Conservation (phyloP, 2,888 invertebrate genomes). For the Charanyca ferruginea region DNA sequence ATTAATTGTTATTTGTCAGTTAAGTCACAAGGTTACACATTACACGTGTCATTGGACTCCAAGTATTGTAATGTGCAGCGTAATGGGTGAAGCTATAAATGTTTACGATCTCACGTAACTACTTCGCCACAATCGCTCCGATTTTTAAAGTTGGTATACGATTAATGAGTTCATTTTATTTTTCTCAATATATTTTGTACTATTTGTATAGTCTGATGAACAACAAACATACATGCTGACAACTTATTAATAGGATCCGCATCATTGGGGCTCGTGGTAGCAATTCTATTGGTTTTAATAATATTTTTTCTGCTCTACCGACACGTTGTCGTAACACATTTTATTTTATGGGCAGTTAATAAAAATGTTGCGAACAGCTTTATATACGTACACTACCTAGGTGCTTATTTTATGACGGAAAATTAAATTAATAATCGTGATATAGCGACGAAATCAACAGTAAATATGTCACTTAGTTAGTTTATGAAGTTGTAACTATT, state of each 20-base stretch:
- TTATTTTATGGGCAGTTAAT: neutral
- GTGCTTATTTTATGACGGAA: conserved; percentile 6
- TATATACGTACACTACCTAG: neutral
- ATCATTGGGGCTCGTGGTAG: neutral
- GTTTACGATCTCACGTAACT: conserved; percentile 26
- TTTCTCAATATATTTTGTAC: neutral
- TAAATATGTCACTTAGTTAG: conserved; percentile 8
- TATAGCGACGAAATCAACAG: conserved; percentile 12
- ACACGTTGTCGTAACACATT: neutral
- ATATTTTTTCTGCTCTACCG: neutral
- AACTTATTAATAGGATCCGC: neutral
- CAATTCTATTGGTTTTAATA: neutral
- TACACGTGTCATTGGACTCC: conserved; percentile 17
- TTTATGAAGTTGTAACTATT: neutral
- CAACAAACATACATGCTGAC: neutral
- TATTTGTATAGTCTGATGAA: neutral
- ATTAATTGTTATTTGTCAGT: conserved; percentile 18
- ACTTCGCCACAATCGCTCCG: conserved; percentile 15
- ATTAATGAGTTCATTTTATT: conserved; percentile 14
- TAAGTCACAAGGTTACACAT: conserved; percentile 4
- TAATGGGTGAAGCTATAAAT: conserved; percentile 31
- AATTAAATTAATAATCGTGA: conserved; percentile 15
- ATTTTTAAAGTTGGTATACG: neutral
- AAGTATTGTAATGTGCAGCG: conserved; percentile 9
- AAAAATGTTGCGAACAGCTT: conserved; percentile 11